Percentiles rank a stretch among this genome's conserved stretches.
Conservation (phyloP, 2,113 vertebrate genomes). For the Spermophilus dauricus region DNA sequence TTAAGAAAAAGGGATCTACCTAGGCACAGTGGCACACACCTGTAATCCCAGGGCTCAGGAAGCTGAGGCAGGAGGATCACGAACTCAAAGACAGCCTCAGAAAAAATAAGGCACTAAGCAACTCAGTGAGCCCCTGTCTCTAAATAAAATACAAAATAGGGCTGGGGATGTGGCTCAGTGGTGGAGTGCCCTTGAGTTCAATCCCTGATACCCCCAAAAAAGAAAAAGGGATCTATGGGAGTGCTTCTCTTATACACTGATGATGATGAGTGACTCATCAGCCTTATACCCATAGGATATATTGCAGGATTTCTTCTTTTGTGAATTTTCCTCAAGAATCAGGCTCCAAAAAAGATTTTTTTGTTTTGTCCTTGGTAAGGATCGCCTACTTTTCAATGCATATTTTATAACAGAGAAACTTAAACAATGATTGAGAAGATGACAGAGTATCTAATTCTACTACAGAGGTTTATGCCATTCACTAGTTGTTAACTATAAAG, state of each 20-base stretch:
- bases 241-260: background rate
- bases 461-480: background rate
- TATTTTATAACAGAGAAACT: background rate
- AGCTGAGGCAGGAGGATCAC: no score
- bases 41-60: no score
- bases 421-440: slow-evolving; percentile 31
- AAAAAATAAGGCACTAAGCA: no score
- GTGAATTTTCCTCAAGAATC: background rate
- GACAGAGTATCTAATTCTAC: background rate
- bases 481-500: background rate
- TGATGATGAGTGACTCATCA: background rate
- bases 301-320: background rate
- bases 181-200: no score
- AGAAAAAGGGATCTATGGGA: background rate
- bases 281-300: background rate
- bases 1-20: slow-evolving; percentile 36
- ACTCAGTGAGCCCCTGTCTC: no score
- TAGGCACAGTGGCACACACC: no score
- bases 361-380: slow-evolving; percentile 45
- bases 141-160: no score
- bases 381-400: background rate
- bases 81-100: no score
- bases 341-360: background rate
- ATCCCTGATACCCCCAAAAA: background rate
- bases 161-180: no score